phyloP scores from a whole-genome alignment of 2,113 vertebrate genomes.

The Stercorarius parasiticus region DNA sequence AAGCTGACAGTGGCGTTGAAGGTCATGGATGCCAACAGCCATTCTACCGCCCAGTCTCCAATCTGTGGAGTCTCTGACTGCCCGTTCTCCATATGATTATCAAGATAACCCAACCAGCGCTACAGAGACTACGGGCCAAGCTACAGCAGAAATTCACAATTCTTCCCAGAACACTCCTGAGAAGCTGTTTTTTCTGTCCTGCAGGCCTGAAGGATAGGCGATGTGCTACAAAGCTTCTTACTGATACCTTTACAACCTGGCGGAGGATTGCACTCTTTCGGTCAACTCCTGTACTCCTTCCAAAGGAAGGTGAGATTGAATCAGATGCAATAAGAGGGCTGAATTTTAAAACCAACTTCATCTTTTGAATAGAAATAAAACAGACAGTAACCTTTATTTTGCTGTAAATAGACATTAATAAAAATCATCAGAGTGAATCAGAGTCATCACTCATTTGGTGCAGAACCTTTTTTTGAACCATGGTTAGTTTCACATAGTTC shows the following conservation, averaged over 20 bases:
- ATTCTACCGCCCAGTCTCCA: neutral
- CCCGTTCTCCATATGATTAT: accelerated
- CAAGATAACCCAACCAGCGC: accelerated
- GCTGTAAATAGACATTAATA: neutral
- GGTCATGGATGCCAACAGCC: neutral
- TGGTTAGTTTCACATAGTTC: neutral
- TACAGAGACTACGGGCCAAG: neutral
- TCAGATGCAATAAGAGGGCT: neutral
- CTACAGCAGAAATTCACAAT: neutral
- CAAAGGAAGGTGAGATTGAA: neutral
- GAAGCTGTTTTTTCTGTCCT: neutral
- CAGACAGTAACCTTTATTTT: neutral
- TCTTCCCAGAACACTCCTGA: neutral
- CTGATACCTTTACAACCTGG: neutral
- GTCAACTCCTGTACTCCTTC: neutral
- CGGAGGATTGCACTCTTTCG: neutral
- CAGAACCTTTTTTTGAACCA: neutral
- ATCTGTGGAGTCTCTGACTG: neutral
- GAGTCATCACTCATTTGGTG: neutral
- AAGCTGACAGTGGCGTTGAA: neutral
- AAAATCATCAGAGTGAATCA: neutral
- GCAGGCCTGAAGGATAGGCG: neutral
- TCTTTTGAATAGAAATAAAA: neutral
- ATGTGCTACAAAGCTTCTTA: neutral
- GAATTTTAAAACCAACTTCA: neutral